phyloP scores from a whole-genome alignment of 2,113 vertebrate species.

The Pomatorhinus ruficollis region DNA sequence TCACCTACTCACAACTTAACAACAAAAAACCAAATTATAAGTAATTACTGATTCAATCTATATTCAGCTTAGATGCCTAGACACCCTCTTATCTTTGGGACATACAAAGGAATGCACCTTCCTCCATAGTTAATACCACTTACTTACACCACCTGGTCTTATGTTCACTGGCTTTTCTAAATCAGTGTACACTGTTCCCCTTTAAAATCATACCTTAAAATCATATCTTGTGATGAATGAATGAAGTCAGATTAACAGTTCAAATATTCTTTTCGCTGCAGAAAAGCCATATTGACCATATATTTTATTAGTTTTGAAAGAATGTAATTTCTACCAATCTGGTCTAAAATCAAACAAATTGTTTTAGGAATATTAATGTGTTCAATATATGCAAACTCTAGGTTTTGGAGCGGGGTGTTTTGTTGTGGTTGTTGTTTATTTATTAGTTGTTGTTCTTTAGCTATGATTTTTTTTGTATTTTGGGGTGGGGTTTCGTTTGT shows the following conservation, averaged over 20 bases:
- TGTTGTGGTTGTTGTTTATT: neutral
- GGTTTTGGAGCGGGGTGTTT: fast-evolving
- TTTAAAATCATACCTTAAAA: neutral
- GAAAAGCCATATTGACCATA: neutral
- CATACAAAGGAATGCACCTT: neutral
- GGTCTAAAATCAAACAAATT: neutral
- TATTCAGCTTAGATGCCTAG: neutral
- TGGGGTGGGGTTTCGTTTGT: neutral
- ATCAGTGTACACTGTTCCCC: neutral
- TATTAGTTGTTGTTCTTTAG: neutral
- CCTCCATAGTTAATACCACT: neutral
- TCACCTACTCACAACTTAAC: neutral
- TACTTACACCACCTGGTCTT: neutral
- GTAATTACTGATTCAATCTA: neutral
- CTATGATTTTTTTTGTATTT: neutral
- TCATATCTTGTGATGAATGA: neutral
- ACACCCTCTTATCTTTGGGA: neutral
- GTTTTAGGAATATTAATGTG: neutral
- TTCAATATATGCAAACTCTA: neutral
- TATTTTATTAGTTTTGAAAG: neutral
- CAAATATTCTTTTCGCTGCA: neutral
- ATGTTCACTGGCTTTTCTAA: neutral
- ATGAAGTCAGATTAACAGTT: neutral
- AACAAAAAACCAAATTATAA: neutral
- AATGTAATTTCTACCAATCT: fast-evolving